Evolutionary conservation across 2,797 vertebrate species (phyloP).

Genomic region (Peromyscus attwateri): DNA sequence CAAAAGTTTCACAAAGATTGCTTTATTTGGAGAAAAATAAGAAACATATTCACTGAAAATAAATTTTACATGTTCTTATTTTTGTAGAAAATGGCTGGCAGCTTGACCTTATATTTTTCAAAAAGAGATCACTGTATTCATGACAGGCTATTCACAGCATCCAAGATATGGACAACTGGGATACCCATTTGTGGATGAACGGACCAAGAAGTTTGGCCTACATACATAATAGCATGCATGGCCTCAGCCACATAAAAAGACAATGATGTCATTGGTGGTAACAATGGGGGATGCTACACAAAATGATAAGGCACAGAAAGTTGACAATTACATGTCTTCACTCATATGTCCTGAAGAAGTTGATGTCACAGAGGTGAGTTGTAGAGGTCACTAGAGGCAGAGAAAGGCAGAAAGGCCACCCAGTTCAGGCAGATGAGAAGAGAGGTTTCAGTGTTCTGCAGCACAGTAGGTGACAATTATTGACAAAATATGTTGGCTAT

Average conservation of each 20-base stretch:
- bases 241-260: background rate
- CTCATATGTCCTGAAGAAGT: background rate
- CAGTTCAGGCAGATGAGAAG: background rate
- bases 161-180: background rate
- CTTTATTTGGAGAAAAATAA: conserved; percentile 30
- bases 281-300: background rate
- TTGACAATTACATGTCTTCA: background rate
- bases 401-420: background rate
- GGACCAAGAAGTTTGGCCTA: background rate
- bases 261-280: background rate
- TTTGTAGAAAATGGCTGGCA: conserved; percentile 33
- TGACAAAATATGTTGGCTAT: background rate
- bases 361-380: background rate
- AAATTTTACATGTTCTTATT: background rate
- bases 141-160: background rate
- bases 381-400: background rate
- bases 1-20: background rate
- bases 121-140: background rate
- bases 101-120: background rate
- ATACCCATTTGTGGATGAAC: background rate
- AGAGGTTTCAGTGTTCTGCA: background rate
- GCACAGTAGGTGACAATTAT: background rate
- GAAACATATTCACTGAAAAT: background rate
- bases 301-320: background rate
- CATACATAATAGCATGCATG: background rate